Conservation (phyloP, 1,140 invertebrate genomes). For the Drosophila lacteicornis region DNA sequence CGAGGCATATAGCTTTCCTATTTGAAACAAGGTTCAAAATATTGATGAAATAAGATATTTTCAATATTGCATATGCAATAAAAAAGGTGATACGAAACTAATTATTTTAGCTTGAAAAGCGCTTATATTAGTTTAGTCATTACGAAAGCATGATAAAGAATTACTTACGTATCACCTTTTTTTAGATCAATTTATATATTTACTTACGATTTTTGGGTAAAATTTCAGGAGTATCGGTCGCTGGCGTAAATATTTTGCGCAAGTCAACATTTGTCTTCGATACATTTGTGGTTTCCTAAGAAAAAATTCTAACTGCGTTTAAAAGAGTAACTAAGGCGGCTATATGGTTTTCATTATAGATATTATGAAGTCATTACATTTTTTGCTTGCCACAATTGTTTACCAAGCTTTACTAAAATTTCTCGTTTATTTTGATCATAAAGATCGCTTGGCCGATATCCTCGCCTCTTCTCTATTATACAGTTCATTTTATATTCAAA, state of each 20-base stretch:
- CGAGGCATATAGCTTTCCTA: constrained; percentile 96
- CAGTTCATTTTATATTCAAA: constrained; percentile 38
- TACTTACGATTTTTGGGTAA: constrained; percentile 89
- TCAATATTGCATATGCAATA: background rate
- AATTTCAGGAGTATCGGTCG: constrained; percentile 90
- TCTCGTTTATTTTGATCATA: constrained; percentile 92
- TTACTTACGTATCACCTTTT: constrained; percentile 80
- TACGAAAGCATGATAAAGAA: background rate
- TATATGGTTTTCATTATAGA: background rate
- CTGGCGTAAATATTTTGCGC: constrained; percentile 94
- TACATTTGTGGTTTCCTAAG: constrained; percentile 84
- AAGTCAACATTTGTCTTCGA: constrained; percentile 88
- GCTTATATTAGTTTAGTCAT: background rate
- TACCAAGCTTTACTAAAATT: constrained; percentile 91
- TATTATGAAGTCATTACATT: constrained; percentile 53
- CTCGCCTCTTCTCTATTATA: constrained; percentile 86
- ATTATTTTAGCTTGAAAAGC: background rate
- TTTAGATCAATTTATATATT: background rate
- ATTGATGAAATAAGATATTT: constrained; percentile 44
- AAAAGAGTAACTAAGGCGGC: background rate
- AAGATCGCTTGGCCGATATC: constrained; percentile 93
- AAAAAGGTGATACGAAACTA: constrained; percentile 75
- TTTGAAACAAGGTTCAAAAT: constrained; percentile 52
- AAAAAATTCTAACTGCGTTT: constrained; percentile 26
- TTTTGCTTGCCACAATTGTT: constrained; percentile 75